Evolutionary conservation across 1,140 invertebrate genomes (phyloP), one percentile per base, ranked within the genome.

Genomic region (Calliphora vicina): DNA sequence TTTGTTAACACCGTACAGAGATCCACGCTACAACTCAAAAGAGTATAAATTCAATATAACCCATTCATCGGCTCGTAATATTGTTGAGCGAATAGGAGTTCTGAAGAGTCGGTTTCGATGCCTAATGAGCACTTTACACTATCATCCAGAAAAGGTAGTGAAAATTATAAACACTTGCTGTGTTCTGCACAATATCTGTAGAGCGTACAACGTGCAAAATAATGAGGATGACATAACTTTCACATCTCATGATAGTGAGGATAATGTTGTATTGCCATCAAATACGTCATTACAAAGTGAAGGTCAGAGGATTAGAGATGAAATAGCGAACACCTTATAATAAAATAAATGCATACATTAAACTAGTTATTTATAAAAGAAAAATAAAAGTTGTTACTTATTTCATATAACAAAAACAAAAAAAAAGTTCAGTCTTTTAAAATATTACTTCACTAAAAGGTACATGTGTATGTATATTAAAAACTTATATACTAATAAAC

Each of bases 91-190:
- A 67, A 67, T 67, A 20, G 61, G 61, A 67, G 10, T 12, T 12
- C 20, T 67, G 29, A 82, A 82, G 45, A 82, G 67, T 20, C 20
- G 82, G 15, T 82, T 82, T n/a, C 67, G 72, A 17, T 82, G 82
- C 35, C 25, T 71, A 29, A 17, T 35, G 45, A 27, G 42, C 1
- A 4, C 67, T 50, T 50, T 73, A 15, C 35, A 72, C 13, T 73
- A 43, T 17, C 25, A 43, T 15, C 35, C 71, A 20, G 67, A 74
- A 76, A 50, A 82, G 42, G 71, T 27, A 8, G 26, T 61, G 27
- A 57, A 74, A 82, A 82, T 82, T 23, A 82, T 74, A 74, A 74
- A 74, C 74, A n/a, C 71, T 15, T 74, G 82, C 23, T 35, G 29
- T 17, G 67, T 35, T 15, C 9, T 45, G 43, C 71, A 82, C 25